Evolutionary conservation across 2,888 invertebrate species (phyloP).

Genomic region (Mimas tiliae): DNA sequence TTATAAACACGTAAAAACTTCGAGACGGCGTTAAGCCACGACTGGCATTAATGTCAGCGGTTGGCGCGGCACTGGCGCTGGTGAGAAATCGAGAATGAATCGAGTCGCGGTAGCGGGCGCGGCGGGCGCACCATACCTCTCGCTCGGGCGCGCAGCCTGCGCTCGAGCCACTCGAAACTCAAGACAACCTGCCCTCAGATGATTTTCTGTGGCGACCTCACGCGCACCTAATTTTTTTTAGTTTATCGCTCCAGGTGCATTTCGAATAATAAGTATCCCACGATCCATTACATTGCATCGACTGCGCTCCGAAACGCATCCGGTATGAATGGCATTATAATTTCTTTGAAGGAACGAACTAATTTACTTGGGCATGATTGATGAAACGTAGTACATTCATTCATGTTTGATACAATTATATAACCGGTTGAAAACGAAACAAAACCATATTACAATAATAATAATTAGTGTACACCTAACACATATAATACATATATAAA

Average conservation of each 20-base stretch:
- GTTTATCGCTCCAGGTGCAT: conserved; percentile 53
- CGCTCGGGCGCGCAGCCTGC: conserved; percentile 60
- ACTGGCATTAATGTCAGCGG: conserved; percentile 61
- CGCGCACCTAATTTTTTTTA: conserved; percentile 55
- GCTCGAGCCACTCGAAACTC: conserved; percentile 39
- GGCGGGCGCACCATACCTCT: conserved; percentile 57
- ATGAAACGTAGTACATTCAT: conserved; percentile 3
- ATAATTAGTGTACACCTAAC: conserved; percentile 49
- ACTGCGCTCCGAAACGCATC: conserved; percentile 23
- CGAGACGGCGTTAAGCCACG: conserved; percentile 47
- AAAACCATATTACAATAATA: conserved; percentile 49
- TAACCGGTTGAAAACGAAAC: conserved; percentile 33
- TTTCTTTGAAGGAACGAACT: neutral
- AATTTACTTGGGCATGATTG: conserved; percentile 22
- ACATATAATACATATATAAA: conserved; percentile 46
- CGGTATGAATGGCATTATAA: conserved; percentile 21
- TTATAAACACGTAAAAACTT: conserved; percentile 54
- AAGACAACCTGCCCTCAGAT: conserved; percentile 47
- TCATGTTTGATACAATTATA: conserved; percentile 2
- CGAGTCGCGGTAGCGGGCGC: conserved; percentile 43
- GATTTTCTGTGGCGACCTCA: conserved; percentile 61
- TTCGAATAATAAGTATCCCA: conserved; percentile 46
- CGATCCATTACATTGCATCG: conserved; percentile 32
- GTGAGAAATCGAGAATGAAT: conserved; percentile 69
- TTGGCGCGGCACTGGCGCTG: conserved; percentile 71